These are phyloP conservation scores for Columba guinea DNA, from an alignment of 2,797 vertebrate genomes.

Conservation along the genomic window DNA sequence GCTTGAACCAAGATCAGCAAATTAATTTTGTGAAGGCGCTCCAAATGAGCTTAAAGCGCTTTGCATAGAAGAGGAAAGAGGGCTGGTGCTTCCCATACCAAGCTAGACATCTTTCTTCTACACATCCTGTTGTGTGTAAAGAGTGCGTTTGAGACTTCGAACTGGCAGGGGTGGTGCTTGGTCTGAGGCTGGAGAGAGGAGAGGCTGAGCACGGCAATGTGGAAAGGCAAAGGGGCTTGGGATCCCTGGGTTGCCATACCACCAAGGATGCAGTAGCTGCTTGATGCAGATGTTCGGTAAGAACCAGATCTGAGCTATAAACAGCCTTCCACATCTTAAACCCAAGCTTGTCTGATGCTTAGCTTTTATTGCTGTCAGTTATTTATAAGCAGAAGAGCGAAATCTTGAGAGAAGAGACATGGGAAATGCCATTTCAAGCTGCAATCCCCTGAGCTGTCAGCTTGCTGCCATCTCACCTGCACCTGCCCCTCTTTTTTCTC, in stretches of 20 bases:
- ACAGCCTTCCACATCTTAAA: background rate
- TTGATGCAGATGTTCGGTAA: background rate
- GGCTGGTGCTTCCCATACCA: background rate
- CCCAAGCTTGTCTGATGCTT: background rate
- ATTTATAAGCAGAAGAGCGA: background rate
- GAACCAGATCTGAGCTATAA: background rate
- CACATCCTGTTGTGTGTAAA: background rate
- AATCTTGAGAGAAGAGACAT: background rate
- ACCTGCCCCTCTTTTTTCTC: background rate
- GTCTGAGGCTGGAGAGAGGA: background rate
- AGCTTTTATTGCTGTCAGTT: background rate
- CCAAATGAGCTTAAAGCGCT: background rate
- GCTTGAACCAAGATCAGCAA: background rate
- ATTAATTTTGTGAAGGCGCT: background rate
- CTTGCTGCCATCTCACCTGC: background rate
- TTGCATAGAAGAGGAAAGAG: background rate
- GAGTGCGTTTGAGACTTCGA: background rate
- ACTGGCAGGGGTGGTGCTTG: conserved; percentile 16
- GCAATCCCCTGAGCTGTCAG: background rate
- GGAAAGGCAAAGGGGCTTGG: background rate
- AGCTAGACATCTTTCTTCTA: background rate
- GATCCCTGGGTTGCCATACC: background rate
- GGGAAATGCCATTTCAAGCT: background rate
- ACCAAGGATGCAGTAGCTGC: background rate
- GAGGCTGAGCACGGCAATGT: background rate